Percentiles rank a stretch among this genome's conserved stretches.
Conservation (phyloP, 2,113 vertebrate genomes). For the Hepsetus odoe region DNA sequence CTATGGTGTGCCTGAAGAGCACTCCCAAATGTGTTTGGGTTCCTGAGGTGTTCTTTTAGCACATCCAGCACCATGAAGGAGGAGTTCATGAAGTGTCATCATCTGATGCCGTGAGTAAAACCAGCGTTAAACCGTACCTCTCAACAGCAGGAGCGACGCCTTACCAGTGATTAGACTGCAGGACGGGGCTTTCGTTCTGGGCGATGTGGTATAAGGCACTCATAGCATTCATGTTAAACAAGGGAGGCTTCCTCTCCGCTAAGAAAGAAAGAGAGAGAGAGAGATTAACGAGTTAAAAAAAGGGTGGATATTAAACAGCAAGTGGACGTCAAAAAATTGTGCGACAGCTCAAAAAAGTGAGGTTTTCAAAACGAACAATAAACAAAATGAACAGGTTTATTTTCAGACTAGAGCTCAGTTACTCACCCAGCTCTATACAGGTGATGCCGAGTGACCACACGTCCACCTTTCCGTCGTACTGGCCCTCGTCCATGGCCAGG, state of each 20-base stretch:
- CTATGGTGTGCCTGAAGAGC: too few relatives aligned
- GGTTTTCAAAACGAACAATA: background rate
- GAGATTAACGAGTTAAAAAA: background rate
- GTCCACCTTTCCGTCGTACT: constrained; percentile 92
- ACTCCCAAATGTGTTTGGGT: too few relatives aligned
- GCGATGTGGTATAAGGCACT: constrained; percentile 98
- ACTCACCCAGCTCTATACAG: constrained; percentile 89
- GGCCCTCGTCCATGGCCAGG: constrained; percentile 92
- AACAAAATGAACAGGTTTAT: background rate
- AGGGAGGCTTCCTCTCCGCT: constrained; percentile 93
- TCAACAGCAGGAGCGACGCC: constrained; percentile 24
- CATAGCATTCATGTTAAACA: constrained; percentile 97
- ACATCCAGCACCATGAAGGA: too few relatives aligned
- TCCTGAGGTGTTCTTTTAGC: too few relatives aligned
- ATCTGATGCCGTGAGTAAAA: too few relatives aligned
- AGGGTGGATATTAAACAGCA: constrained; percentile 35
- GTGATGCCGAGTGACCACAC: constrained; percentile 96
- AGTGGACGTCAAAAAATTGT: background rate
- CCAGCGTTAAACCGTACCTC: too few relatives aligned
- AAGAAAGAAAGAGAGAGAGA: constrained; percentile 40
- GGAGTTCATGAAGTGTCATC: too few relatives aligned
- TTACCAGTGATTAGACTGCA: constrained; percentile 94
- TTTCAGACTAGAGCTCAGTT: background rate
- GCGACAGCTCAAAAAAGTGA: background rate
- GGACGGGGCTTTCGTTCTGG: constrained; percentile 90